A percentile compares a stretch with the other conserved stretches of the same genome.
phyloP scores from a whole-genome alignment of 1,140 invertebrate genomes.

The Streblospio benedicti region DNA sequence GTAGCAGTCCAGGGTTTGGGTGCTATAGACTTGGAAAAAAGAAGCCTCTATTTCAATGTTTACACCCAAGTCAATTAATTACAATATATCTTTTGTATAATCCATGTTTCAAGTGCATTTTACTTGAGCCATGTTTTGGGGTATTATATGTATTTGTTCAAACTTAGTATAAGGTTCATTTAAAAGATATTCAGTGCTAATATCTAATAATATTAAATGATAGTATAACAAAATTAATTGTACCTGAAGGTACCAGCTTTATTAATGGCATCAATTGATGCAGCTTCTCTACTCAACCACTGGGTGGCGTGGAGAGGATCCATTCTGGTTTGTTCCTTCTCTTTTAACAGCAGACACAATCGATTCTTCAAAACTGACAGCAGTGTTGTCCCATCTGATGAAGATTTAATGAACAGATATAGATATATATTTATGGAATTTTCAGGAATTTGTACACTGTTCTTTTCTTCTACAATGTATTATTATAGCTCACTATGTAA shows the following conservation, averaged over 20 bases:
- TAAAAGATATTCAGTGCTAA: not conserved
- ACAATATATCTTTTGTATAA: no score
- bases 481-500: no score
- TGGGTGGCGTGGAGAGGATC: not conserved
- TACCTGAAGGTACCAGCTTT: constrained; percentile 33
- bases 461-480: no score
- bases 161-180: not conserved
- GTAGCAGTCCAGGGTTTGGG: no score
- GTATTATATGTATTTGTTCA: no score
- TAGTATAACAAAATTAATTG: not conserved
- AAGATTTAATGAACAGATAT: not conserved
- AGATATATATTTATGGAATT: no score
- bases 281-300: constrained; percentile 31
- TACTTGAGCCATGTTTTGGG: no score
- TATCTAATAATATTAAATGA: not conserved
- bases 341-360: constrained; percentile 21
- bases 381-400: not conserved
- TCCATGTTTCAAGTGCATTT: no score
- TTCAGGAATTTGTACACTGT: no score
- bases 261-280: constrained; percentile 25
- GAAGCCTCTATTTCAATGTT: no score
- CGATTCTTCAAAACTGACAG: constrained; percentile 14
- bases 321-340: constrained; percentile 23
- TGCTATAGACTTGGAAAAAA: no score
- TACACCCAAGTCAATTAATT: no score